Evolutionary conservation across 2,113 vertebrate genomes (phyloP).

Genomic region (Boleophthalmus pectinirostris): DNA sequence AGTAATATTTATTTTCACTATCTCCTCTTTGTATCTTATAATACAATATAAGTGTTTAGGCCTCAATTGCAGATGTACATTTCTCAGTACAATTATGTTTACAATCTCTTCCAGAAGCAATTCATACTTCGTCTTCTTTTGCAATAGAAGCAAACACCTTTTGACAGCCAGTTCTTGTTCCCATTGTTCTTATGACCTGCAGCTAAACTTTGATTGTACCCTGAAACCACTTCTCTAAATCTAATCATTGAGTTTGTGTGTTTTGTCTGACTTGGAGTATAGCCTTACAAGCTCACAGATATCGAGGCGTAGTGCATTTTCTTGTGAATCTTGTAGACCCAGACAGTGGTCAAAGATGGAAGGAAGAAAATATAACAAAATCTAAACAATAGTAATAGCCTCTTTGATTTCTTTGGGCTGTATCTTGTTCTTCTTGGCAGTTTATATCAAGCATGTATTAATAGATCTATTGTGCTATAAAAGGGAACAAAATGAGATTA

Average conservation of each 20-base stretch:
- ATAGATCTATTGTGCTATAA: constrained; percentile 70
- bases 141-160: constrained; percentile 47
- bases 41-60: neutral
- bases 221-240: constrained; percentile 28
- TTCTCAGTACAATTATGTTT: constrained; percentile 32
- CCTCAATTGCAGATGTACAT: constrained; percentile 11
- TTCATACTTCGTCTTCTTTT: constrained; percentile 33
- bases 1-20: constrained; percentile 26
- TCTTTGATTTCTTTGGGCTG: constrained; percentile 46
- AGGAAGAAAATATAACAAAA: constrained; percentile 32
- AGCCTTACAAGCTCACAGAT: constrained; percentile 44
- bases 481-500: constrained; percentile 50
- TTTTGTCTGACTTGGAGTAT: constrained; percentile 35
- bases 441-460: constrained; percentile 50
- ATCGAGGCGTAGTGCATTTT: constrained; percentile 54
- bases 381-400: constrained; percentile 43
- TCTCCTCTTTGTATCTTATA: constrained; percentile 8
- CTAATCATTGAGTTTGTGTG: constrained; percentile 48
- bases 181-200: constrained; percentile 54
- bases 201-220: constrained; percentile 43
- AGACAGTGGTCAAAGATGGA: constrained; percentile 61
- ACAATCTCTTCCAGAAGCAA: constrained; percentile 34
- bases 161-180: constrained; percentile 43
- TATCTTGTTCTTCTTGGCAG: constrained; percentile 53
- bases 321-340: constrained; percentile 41